Percentiles rank a stretch among this genome's conserved stretches.
phyloP scores from a whole-genome alignment of 2,797 vertebrate genomes.

The Lagocephalus sceleratus region DNA sequence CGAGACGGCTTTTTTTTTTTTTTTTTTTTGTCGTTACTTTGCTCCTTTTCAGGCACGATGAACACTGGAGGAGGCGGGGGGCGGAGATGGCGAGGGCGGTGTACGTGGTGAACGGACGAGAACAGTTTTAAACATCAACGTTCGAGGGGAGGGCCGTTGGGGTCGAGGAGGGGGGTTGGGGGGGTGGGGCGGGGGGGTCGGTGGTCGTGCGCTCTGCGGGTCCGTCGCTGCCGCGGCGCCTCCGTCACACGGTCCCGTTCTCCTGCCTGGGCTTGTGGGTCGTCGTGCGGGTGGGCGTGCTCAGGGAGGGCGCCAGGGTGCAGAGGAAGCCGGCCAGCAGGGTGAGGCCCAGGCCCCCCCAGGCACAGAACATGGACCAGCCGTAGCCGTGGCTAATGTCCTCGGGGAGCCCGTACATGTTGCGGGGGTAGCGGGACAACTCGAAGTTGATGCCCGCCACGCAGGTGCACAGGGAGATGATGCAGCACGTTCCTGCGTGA shows the following conservation, averaged over 20 bases:
- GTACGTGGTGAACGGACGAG: constrained; percentile 61
- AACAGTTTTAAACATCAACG: constrained; percentile 61
- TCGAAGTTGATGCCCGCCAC: constrained; percentile 95
- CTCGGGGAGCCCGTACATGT: constrained; percentile 90
- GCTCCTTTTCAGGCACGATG: constrained; percentile 67
- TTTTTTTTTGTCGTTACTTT: constrained; percentile 38
- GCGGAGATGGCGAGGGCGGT: constrained; percentile 50
- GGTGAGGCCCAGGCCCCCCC: constrained; percentile 92
- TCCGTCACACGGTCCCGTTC: constrained; percentile 88
- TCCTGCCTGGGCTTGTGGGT: constrained; percentile 91
- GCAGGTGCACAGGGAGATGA: constrained; percentile 93
- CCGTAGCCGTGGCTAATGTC: constrained; percentile 97
- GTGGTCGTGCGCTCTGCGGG: constrained; percentile 60
- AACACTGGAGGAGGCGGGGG: constrained; percentile 54
- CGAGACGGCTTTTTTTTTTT: no score
- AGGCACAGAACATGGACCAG: constrained; percentile 98
- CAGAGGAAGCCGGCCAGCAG: constrained; percentile 92
- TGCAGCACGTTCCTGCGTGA: constrained; percentile 88
- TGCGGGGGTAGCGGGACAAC: constrained; percentile 89
- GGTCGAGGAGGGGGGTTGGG: no score
- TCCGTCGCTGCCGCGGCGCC: constrained; percentile 31
- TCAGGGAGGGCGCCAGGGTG: constrained; percentile 89
- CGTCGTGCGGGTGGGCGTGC: constrained; percentile 81
- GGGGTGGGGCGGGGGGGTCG: no score
- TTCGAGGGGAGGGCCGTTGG: constrained; percentile 66